A percentile compares a stretch with the other conserved stretches of the same genome.
Conservation (phyloP, 2,113 vertebrate species). For the Tonatia bakeri region DNA sequence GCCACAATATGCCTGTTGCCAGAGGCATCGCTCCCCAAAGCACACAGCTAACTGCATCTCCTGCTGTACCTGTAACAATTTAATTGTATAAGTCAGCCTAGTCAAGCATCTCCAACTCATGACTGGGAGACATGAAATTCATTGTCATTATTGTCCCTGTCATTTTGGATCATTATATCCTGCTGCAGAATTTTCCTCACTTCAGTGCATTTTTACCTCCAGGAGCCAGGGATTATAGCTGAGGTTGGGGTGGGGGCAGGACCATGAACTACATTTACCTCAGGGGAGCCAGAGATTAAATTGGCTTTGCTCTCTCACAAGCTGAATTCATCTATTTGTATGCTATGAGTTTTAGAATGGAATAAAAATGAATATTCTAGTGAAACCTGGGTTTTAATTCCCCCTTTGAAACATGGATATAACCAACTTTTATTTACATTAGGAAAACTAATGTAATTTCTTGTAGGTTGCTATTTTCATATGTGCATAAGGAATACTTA, state of each 20-base stretch:
- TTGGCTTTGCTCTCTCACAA: constrained; percentile 89
- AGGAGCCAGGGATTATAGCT: constrained; percentile 92
- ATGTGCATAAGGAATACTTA: constrained; percentile 37
- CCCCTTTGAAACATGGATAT: constrained; percentile 65
- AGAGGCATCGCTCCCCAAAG: constrained; percentile 83
- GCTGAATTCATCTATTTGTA: constrained; percentile 84
- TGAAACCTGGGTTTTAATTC: constrained; percentile 66
- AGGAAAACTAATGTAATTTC: constrained; percentile 42
- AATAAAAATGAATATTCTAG: constrained; percentile 83
- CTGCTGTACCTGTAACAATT: constrained; percentile 97
- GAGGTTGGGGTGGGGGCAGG: constrained; percentile 86
- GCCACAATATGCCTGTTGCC: constrained; percentile 70
- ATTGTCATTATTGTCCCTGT: constrained; percentile 99
- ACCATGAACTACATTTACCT: constrained; percentile 88
- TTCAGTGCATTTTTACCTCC: constrained; percentile 96
- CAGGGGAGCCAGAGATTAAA: constrained; percentile 93
- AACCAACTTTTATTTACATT: constrained; percentile 70
- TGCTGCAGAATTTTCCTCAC: constrained; percentile 94
- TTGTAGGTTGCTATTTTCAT: constrained; percentile 34
- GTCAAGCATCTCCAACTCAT: constrained; percentile 93
- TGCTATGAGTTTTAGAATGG: constrained; percentile 80
- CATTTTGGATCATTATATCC: constrained; percentile 98
- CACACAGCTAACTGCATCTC: constrained; percentile 84
- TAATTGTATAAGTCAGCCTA: constrained; percentile 98
- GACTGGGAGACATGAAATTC: constrained; percentile 99